Percentiles rank a stretch among this genome's conserved stretches.
phyloP scores from a whole-genome alignment of 1,140 invertebrate genomes.

The Mizuhopecten yessoensis region DNA sequence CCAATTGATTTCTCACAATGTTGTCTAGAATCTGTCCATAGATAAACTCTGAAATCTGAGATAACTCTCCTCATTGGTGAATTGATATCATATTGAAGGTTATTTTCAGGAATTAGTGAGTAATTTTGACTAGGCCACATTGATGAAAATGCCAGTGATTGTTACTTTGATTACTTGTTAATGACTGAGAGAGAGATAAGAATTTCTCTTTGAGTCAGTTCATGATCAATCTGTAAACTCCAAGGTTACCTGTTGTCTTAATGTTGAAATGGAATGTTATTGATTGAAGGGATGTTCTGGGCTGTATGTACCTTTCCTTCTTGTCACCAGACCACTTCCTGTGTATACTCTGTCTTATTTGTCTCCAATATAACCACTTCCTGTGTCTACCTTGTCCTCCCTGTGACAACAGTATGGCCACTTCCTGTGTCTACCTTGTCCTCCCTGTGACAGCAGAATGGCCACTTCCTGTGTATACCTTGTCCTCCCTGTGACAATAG shows the following conservation, averaged over 20 bases:
- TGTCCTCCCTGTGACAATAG: neutral
- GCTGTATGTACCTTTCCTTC: no score
- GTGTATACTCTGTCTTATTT: no score
- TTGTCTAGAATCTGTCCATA: neutral
- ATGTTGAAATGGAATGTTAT: neutral
- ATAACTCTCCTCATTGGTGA: neutral
- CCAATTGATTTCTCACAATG: slow-evolving; percentile 24
- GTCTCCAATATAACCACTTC: neutral
- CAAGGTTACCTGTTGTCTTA: neutral
- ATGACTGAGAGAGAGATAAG: neutral
- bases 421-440: no score
- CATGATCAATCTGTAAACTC: neutral
- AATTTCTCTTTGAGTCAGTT: no score
- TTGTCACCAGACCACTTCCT: no score
- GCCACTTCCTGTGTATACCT: neutral
- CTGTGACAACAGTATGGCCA: no score
- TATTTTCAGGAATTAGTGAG: neutral
- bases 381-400: no score
- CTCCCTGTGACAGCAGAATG: no score
- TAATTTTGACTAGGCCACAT: neutral
- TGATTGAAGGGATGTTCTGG: neutral
- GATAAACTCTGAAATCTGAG: neutral
- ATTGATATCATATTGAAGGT: neutral
- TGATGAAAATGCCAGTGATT: neutral
- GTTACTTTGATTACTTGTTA: neutral